phyloP scores from a whole-genome alignment of 2,113 vertebrate genomes.

The Dipodomys ordii region DNA sequence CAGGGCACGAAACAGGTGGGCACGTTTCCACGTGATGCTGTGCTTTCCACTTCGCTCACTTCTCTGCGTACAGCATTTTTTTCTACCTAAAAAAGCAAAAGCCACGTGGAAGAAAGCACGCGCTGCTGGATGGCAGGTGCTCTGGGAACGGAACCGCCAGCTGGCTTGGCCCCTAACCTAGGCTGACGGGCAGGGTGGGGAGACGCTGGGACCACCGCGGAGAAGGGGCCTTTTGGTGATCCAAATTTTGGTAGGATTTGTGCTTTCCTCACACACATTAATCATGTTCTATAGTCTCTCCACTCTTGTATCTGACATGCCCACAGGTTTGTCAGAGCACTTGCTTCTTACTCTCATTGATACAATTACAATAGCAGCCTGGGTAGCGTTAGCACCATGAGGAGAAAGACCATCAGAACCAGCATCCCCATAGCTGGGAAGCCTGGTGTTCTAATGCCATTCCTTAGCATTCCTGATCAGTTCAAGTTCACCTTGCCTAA shows the following conservation, averaged over 20 bases:
- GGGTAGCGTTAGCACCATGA: fast-evolving
- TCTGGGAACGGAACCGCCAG: fast-evolving
- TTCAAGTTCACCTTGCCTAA: not conserved
- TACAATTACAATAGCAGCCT: not conserved
- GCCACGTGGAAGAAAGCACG: not conserved
- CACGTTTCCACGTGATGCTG: not conserved
- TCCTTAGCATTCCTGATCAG: not conserved
- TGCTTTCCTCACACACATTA: fast-evolving
- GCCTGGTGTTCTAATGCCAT: not conserved
- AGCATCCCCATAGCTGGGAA: not conserved
- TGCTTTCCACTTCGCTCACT: not conserved
- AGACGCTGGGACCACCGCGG: fast-evolving
- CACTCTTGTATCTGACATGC: not conserved
- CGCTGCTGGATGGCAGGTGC: not conserved
- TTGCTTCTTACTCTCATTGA: not conserved
- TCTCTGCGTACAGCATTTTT: not conserved
- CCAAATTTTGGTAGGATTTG: fast-evolving
- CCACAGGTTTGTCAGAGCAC: not conserved
- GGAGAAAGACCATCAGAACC: not conserved
- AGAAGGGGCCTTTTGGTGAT: fast-evolving
- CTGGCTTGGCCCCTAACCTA: fast-evolving
- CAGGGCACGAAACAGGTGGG: too few relatives aligned
- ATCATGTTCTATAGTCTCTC: not conserved
- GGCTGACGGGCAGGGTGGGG: not conserved
- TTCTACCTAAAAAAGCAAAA: not conserved